Evolutionary conservation across 2,113 vertebrate species (phyloP), one percentile per base, ranked within the genome.

Genomic region (Connochaetes taurinus): DNA sequence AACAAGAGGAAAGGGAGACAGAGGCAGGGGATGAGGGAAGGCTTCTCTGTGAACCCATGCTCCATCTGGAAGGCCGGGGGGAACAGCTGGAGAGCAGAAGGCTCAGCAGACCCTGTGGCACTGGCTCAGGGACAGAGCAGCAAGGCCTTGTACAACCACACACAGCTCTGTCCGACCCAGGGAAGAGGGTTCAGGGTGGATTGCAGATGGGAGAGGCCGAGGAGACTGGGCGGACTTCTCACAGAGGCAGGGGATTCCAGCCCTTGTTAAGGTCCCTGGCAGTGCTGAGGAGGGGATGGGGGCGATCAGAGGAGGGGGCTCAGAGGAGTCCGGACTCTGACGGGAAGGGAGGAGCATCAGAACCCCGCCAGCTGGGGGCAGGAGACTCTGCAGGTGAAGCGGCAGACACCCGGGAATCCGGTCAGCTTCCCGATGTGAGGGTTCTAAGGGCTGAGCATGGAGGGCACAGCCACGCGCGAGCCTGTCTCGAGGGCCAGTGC

Each of bases 301-400:
- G n/a, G n/a, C 5, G 31, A 23, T 36, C 23, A 25, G 36, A 87
- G 13, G 14, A 84, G 23, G 64, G n/a, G 64, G 36, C 19, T 47
- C 67, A 7, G n/a, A 36, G 2, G 53, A 53, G 45, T 74, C 62
- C 6, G 8, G 55, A 53, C 62, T 47, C 67, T 45, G 36, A 45
- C 0, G 45, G 45, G 36, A 67, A 45, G 33, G 14, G 36, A 40
- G 2, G 10, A 80, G 45, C 45, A 19, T 47, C 27, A 80, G 43
- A 31, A 25, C 15, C 7, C 27, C 8, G 0, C 4, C 8, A 50
- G 76, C 15, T 4, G 0, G 55, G n/a, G 17, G 2, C 11, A 5
- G 27, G 4, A 43, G 36, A 1, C 7, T 47, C 21, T 7, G 64
- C 11, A 40, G 43, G 36, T 6, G 1, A 14, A 47, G 16, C 31